Percentiles rank a stretch among this genome's conserved stretches.
Conservation (phyloP, 30 jellyfish, hydroid and myxozoan genomes). For the Sanderia malayensis region DNA sequence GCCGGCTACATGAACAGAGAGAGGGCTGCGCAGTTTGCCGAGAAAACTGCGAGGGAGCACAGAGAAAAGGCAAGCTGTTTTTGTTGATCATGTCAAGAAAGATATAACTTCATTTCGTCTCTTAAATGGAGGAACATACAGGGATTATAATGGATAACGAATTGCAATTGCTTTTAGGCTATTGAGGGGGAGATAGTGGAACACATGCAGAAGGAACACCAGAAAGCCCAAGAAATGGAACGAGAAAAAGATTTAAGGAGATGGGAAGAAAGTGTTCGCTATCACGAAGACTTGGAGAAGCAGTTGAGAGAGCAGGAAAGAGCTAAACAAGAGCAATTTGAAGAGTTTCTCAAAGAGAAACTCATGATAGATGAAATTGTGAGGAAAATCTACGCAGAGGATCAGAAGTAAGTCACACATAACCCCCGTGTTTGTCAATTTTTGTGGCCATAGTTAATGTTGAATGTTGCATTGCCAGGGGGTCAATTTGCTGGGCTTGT, state of each 20-base stretch:
- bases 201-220: constrained; percentile 59
- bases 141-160: neutral
- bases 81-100: too few relatives aligned
- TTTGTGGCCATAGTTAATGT: too few relatives aligned
- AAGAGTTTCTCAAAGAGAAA: constrained; percentile 90
- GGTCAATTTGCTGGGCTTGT: too few relatives aligned
- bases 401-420: constrained; percentile 63
- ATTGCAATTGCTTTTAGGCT: constrained; percentile 14
- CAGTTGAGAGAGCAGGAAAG: constrained; percentile 85
- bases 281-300: constrained; percentile 83
- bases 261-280: constrained; percentile 86
- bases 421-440: neutral
- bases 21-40: constrained; percentile 92
- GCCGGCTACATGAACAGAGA: constrained; percentile 98
- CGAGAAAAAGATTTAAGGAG: constrained; percentile 53
- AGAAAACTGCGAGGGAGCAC: constrained; percentile 52
- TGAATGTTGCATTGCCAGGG: too few relatives aligned
- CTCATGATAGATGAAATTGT: constrained; percentile 95
- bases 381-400: constrained; percentile 89
- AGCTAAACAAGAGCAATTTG: constrained; percentile 81
- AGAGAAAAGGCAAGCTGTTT: constrained; percentile 46
- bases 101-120: too few relatives aligned
- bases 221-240: constrained; percentile 74
- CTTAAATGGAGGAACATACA: too few relatives aligned
- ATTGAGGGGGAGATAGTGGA: constrained; percentile 70